Evolutionary conservation across 2,888 invertebrate genomes (phyloP).

Genomic region (Hylaea fasciaria): DNA sequence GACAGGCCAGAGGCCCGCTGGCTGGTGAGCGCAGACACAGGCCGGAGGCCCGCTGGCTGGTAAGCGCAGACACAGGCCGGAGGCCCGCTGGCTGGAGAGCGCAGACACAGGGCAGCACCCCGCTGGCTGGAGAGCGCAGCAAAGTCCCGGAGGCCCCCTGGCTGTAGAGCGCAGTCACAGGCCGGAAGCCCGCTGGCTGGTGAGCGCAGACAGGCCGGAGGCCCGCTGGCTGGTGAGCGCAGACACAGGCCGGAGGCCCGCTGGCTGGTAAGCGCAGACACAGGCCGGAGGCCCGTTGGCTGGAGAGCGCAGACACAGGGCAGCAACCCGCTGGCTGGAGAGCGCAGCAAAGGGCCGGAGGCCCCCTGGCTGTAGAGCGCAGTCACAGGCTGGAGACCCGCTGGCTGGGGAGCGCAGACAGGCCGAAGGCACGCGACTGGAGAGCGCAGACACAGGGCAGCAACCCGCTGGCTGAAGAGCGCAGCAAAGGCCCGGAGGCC

Average conservation of each 20-base stretch:
- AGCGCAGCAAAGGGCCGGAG: background rate
- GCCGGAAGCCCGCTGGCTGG: background rate
- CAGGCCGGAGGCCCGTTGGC: background rate
- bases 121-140: conserved; percentile 1
- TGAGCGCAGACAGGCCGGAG: background rate
- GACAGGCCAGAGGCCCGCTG: background rate
- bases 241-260: background rate
- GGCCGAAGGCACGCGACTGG: background rate
- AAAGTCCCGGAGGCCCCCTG: conserved; percentile 1
- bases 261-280: background rate
- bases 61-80: conserved; percentile 3
- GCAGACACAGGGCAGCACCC: background rate
- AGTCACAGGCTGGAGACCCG: conserved; percentile 5
- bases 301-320: too few species aligned
- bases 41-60: background rate
- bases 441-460: too few species aligned
- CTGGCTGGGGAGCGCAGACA: background rate
- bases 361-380: background rate
- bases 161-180: conserved; percentile 6
- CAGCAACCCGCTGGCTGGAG: background rate
- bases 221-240: background rate
- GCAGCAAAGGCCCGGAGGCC: too few species aligned
- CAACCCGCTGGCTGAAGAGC: too few species aligned
- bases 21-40: background rate
- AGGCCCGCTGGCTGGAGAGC: background rate